phyloP scores from a whole-genome alignment of 2,113 vertebrate species.

The Ailuropoda melanoleuca region DNA sequence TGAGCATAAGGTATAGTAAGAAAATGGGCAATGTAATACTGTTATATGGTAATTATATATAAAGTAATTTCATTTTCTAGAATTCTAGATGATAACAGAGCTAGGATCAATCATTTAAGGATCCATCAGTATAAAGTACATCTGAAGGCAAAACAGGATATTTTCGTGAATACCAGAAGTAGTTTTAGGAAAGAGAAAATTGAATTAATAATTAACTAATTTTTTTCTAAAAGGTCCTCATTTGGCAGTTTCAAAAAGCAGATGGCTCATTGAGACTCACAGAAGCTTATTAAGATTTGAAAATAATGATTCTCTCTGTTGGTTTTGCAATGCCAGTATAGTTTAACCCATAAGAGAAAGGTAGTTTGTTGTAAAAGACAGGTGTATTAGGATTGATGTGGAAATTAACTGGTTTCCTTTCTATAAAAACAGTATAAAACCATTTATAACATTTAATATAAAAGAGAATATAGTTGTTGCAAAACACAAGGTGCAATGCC shows the following conservation, averaged over 20 bases:
- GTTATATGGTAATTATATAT: not conserved
- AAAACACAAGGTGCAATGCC: accelerated
- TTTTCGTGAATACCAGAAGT: not conserved
- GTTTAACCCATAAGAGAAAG: not conserved
- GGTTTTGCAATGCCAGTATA: not conserved
- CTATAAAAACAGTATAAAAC: not conserved
- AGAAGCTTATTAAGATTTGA: slow-evolving; percentile 56
- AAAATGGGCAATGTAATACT: not conserved
- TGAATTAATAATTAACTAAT: slow-evolving; percentile 59
- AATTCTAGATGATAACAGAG: not conserved
- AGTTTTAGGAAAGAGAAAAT: slow-evolving; percentile 12
- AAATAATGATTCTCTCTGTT: not conserved
- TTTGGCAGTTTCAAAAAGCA: slow-evolving; percentile 57
- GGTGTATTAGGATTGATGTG: not conserved
- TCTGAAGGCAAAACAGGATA: not conserved
- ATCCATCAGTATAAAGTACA: not conserved
- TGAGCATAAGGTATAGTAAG: not conserved
- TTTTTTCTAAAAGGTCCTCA: slow-evolving; percentile 18
- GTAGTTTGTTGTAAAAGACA: not conserved
- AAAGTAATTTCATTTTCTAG: not conserved
- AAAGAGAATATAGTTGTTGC: not conserved
- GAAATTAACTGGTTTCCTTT: not conserved
- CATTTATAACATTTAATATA: not conserved
- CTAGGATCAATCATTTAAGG: not conserved
- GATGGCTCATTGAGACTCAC: slow-evolving; percentile 28